Conservation (phyloP, 2,113 vertebrate genomes). For the Sminthopsis crassicaudata region DNA sequence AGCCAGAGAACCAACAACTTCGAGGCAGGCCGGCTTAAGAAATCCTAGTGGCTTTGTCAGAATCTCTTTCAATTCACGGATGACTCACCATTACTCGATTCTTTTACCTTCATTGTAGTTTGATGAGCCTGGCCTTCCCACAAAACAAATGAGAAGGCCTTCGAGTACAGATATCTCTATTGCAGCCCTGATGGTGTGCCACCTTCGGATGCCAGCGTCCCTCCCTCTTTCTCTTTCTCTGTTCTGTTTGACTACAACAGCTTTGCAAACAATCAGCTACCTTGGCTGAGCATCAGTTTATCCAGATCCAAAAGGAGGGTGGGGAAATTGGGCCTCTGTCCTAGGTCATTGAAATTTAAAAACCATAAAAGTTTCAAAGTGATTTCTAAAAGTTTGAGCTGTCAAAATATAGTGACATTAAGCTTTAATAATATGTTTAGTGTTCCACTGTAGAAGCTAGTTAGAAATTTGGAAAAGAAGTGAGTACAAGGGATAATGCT, state of each 20-base stretch:
- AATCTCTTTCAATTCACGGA: conserved; percentile 26
- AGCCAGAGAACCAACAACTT: background rate
- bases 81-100: conserved; percentile 26
- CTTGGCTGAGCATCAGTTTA: background rate
- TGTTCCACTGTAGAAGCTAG: background rate
- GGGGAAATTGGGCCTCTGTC: background rate
- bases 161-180: background rate
- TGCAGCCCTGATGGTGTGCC: background rate
- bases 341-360: background rate
- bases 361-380: background rate
- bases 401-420: background rate
- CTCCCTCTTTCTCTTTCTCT: background rate
- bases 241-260: background rate
- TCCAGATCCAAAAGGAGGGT: background rate
- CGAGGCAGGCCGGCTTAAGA: background rate
- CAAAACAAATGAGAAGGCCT: background rate
- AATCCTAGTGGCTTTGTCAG: conserved; percentile 23
- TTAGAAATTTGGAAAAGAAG: too few relatives aligned
- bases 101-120: conserved; percentile 1
- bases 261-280: background rate
- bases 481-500: too few relatives aligned
- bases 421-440: background rate
- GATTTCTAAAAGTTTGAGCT: background rate
- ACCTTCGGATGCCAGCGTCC: background rate
- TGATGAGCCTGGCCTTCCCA: background rate